Conservation (phyloP, 1,140 invertebrate species). For the Temnothorax longispinosus region DNA sequence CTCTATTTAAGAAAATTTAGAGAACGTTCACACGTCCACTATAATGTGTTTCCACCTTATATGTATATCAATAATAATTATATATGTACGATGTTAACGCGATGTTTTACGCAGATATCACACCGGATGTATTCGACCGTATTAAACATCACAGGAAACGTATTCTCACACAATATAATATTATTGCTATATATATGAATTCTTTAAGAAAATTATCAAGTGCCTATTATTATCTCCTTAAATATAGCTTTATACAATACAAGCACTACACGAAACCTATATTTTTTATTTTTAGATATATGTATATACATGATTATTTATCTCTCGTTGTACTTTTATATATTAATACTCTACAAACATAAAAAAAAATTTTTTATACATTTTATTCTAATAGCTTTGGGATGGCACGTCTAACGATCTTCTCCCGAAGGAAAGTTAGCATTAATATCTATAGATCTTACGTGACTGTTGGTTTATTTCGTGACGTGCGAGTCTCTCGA, state of each 20-base stretch:
- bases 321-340: conserved; percentile 68
- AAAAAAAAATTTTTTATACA: conserved; percentile 69
- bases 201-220: conserved; percentile 48
- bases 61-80: conserved; percentile 35
- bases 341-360: conserved; percentile 64
- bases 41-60: conserved; percentile 12
- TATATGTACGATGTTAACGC: not conserved
- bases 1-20: conserved; percentile 65
- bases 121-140: not conserved
- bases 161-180: conserved; percentile 41
- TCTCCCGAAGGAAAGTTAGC: conserved; percentile 39
- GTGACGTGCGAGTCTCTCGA: conserved; percentile 1
- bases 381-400: conserved; percentile 58
- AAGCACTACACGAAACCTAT: conserved; percentile 67
- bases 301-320: conserved; percentile 57
- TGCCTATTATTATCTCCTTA: conserved; percentile 29
- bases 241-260: conserved; percentile 57
- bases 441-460: conserved; percentile 34
- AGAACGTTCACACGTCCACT: conserved; percentile 58
- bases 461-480: conserved; percentile 14
- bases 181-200: conserved; percentile 44
- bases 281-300: conserved; percentile 39
- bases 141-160: conserved; percentile 63
- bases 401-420: conserved; percentile 40
- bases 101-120: conserved; percentile 21